These are phyloP conservation scores for Drosophila kanekoi DNA, from an alignment of 2,888 invertebrate species.

Conservation along the genomic window DNA sequence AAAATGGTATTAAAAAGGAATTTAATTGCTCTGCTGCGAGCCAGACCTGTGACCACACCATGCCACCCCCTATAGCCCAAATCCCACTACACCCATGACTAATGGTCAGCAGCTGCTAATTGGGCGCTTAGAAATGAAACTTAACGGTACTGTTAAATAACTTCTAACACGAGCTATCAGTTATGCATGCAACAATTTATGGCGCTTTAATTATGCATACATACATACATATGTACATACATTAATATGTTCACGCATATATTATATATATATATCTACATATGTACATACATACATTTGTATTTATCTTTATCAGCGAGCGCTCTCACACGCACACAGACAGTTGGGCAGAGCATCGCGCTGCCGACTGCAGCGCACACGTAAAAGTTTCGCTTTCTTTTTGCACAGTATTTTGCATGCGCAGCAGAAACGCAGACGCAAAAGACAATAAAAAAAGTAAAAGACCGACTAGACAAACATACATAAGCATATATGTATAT, in stretches of 20 bases:
- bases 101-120: slow-evolving; percentile 50
- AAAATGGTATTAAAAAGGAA: slow-evolving; percentile 26
- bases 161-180: slow-evolving; percentile 48
- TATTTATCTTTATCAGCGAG: slow-evolving; percentile 15
- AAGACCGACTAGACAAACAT: slow-evolving; percentile 31
- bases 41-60: slow-evolving; percentile 9
- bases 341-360: slow-evolving; percentile 28
- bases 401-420: slow-evolving; percentile 80
- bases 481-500: slow-evolving; percentile 12
- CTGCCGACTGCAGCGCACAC: slow-evolving; percentile 37
- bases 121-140: slow-evolving; percentile 33
- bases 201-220: slow-evolving; percentile 55
- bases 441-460: slow-evolving; percentile 27
- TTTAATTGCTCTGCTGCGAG: slow-evolving; percentile 26
- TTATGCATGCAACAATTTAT: slow-evolving; percentile 56
- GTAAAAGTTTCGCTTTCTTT: slow-evolving; percentile 80
- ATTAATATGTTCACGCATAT: slow-evolving; percentile 3
- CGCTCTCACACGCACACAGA: slow-evolving; percentile 4
- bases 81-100: slow-evolving; percentile 4
- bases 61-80: not conserved
- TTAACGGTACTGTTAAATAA: slow-evolving; percentile 50
- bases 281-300: not conserved
- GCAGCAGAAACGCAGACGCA: slow-evolving; percentile 67
- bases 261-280: not conserved
- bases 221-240: slow-evolving; percentile 10